A percentile compares a stretch with the other conserved stretches of the same genome.
phyloP scores from a whole-genome alignment of 2,797 vertebrate genomes.

The Sparidentex hasta region DNA sequence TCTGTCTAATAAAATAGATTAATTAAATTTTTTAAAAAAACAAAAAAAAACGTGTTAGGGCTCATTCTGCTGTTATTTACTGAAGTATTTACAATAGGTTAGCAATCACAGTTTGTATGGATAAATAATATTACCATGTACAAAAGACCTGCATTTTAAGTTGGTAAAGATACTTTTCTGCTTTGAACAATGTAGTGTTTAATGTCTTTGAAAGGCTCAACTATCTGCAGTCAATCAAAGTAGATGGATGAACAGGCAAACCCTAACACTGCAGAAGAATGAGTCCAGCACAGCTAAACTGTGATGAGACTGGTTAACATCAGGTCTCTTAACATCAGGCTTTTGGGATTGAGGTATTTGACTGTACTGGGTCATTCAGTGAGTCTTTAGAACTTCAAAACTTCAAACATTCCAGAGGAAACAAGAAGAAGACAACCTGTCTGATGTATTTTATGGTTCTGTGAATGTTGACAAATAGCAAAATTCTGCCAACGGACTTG shows the following conservation, averaged over 20 bases:
- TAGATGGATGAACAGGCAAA: background rate
- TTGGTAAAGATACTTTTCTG: background rate
- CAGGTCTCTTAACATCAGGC: background rate
- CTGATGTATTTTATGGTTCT: background rate
- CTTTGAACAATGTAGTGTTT: background rate
- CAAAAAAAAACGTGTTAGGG: too few species aligned
- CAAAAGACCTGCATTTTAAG: background rate
- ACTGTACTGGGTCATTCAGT: background rate
- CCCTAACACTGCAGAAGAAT: background rate
- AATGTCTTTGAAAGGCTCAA: background rate
- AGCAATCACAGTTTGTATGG: background rate
- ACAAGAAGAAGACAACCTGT: background rate
- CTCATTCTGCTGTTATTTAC: background rate
- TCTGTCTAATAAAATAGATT: background rate
- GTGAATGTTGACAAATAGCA: background rate
- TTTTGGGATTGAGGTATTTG: background rate
- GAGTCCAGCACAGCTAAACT: background rate
- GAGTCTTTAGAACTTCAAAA: background rate
- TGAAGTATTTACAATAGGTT: background rate
- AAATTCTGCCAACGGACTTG: background rate
- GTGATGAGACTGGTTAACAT: background rate
- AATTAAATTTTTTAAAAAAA: too few species aligned
- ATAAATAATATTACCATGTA: background rate
- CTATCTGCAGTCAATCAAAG: background rate
- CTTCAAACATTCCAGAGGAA: background rate